Evolutionary conservation across 2,113 vertebrate genomes (phyloP).

Genomic region (Embiotoca jacksoni): DNA sequence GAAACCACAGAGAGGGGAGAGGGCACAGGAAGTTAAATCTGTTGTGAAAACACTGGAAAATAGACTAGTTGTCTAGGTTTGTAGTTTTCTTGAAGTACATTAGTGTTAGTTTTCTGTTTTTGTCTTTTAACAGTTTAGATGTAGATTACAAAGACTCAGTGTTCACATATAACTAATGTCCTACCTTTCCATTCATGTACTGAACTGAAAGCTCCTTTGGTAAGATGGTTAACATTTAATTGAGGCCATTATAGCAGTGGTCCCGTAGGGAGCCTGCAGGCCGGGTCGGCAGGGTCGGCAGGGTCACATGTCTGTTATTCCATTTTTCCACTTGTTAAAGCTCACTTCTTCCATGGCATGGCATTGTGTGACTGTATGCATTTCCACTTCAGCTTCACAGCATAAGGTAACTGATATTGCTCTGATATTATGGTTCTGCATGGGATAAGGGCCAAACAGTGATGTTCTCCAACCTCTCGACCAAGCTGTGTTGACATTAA

Average conservation of each 20-base stretch:
- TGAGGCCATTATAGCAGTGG: neutral
- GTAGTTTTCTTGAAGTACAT: neutral
- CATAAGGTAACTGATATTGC: constrained; percentile 16
- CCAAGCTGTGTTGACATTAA: constrained; percentile 13
- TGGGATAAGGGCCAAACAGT: neutral
- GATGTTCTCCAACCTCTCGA: neutral
- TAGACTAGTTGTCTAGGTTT: fast-evolving
- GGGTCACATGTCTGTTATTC: constrained; percentile 25
- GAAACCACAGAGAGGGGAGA: constrained; percentile 22
- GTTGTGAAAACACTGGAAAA: constrained; percentile 15
- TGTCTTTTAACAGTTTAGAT: constrained; percentile 2
- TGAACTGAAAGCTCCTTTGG: constrained; percentile 7
- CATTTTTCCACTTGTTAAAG: constrained; percentile 5
- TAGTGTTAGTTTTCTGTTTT: neutral
- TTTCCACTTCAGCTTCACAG: neutral
- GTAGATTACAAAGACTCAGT: neutral
- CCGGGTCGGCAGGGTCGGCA: neutral
- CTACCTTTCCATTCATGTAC: neutral
- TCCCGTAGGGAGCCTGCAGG: neutral
- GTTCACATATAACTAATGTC: neutral
- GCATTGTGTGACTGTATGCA: neutral
- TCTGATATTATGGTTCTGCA: neutral
- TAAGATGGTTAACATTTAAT: constrained; percentile 7
- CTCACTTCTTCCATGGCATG: neutral
- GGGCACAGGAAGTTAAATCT: constrained; percentile 40